Conservation (phyloP, 2,888 invertebrate species). For the Octonoba sinensis region DNA sequence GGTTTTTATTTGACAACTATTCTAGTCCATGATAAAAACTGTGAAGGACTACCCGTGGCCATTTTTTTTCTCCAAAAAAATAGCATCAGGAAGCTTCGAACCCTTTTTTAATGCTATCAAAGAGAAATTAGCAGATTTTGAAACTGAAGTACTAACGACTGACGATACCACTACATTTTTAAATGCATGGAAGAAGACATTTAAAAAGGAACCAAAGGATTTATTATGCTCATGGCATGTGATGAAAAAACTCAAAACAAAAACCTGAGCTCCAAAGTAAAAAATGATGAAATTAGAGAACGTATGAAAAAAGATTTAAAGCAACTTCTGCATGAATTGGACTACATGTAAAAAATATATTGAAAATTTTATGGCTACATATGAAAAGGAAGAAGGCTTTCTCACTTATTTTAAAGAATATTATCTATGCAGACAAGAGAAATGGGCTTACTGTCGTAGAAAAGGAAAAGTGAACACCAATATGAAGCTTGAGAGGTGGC, state of each 20-base stretch:
- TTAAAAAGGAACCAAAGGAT: neutral
- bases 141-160: neutral
- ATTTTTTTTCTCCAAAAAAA: neutral
- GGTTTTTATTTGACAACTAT: too few species aligned
- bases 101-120: neutral
- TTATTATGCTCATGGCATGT: neutral
- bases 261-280: neutral
- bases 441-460: constrained; percentile 12
- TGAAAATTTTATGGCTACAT: neutral
- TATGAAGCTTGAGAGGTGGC: constrained; percentile 7
- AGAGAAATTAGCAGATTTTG: neutral
- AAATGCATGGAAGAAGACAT: neutral
- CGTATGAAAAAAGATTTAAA: neutral
- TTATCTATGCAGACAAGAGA: neutral
- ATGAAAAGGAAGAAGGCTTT: neutral
- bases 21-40: too few species aligned
- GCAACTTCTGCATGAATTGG: constrained; percentile 3
- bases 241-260: neutral
- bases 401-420: neutral
- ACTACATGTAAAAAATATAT: constrained; percentile 1
- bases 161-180: neutral
- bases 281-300: neutral
- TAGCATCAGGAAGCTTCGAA: neutral
- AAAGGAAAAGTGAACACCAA: neutral
- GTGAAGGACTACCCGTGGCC: neutral